These are phyloP conservation scores for Apus apus DNA, from an alignment of 2,113 vertebrate genomes.

Conservation along the genomic window DNA sequence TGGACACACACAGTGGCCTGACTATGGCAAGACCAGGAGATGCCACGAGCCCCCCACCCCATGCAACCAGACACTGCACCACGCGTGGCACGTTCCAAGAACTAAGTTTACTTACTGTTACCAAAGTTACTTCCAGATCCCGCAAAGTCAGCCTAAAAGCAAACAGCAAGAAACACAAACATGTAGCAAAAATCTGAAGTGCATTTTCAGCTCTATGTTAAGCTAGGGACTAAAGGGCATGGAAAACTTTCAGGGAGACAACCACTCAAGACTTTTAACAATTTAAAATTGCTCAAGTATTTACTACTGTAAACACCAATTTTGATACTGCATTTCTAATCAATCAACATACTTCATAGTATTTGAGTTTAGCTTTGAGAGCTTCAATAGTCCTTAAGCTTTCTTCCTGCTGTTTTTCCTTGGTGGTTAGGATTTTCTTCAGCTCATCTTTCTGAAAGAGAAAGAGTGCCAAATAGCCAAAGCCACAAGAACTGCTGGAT, in stretches of 20 bases:
- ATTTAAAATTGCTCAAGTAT: background rate
- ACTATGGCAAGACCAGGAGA: background rate
- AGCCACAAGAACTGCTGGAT: background rate
- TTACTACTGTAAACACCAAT: background rate
- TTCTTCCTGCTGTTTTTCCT: conserved; percentile 90
- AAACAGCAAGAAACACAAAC: background rate
- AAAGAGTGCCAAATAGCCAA: background rate
- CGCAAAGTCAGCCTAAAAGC: conserved; percentile 69
- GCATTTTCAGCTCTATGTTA: background rate
- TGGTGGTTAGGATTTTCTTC: conserved; percentile 80
- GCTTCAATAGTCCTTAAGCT: conserved; percentile 84
- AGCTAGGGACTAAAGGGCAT: background rate
- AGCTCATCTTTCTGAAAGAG: conserved; percentile 86
- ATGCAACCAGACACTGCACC: background rate
- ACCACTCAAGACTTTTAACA: background rate
- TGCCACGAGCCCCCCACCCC: fast-evolving
- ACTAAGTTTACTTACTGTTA: conserved; percentile 61
- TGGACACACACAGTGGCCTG: no score
- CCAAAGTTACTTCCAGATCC: conserved; percentile 67
- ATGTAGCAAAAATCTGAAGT: background rate
- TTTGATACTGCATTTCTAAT: background rate
- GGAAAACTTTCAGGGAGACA: background rate
- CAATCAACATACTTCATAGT: conserved; percentile 81
- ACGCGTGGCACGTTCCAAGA: background rate
- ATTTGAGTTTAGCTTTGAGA: conserved; percentile 88